phyloP scores from a whole-genome alignment of 2,113 vertebrate species.

The Centropristis striata region DNA sequence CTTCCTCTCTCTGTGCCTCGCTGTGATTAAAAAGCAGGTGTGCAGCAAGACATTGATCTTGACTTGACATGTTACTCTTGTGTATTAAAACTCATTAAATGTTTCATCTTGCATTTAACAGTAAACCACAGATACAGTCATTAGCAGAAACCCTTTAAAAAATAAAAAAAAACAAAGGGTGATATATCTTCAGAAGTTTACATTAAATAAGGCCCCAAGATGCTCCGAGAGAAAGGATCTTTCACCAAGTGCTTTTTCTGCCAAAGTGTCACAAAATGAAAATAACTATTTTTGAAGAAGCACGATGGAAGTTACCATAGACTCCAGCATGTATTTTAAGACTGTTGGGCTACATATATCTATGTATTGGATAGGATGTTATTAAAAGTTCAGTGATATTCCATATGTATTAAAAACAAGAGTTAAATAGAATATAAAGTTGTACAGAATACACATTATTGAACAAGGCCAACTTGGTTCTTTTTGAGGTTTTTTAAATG shows the following conservation, averaged over 20 bases:
- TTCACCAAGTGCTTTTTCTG: too few species aligned
- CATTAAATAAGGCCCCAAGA: background rate
- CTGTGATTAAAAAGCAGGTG: slow-evolving; percentile 39
- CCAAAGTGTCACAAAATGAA: too few species aligned
- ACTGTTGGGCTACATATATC: too few species aligned
- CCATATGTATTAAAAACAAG: background rate
- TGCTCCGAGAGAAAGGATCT: too few species aligned
- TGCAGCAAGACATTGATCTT: slow-evolving; percentile 12
- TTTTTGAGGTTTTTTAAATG: too few species aligned
- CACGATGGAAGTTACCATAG: too few species aligned
- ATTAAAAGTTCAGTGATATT: background rate
- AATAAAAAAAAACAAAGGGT: background rate
- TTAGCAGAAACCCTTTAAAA: background rate
- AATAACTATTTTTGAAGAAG: too few species aligned
- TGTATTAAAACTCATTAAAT: slow-evolving; percentile 40
- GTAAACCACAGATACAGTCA: background rate
- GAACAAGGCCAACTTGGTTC: background rate
- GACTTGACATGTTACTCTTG: slow-evolving; percentile 10
- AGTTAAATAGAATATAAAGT: background rate
- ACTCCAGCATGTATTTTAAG: too few species aligned
- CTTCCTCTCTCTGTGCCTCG: background rate
- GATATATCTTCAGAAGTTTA: background rate
- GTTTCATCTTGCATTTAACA: background rate
- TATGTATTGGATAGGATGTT: too few species aligned
- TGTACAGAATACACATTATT: background rate